Evolutionary conservation across 2,888 invertebrate genomes (phyloP).

Genomic region (Calameuta idolon): DNA sequence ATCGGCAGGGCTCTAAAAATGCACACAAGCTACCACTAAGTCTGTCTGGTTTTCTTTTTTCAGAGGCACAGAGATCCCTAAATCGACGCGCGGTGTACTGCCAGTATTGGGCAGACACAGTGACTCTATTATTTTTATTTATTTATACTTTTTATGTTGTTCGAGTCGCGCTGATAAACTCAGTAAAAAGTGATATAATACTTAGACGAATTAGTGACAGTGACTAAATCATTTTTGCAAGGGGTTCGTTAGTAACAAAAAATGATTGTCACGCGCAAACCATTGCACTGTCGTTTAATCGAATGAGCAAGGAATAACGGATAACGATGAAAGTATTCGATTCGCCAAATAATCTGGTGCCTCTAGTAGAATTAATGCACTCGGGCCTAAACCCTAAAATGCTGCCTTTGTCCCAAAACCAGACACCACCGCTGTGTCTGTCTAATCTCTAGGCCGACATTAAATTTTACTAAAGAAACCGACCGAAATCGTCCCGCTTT

Average conservation of each 20-base stretch:
- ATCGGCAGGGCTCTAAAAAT: conserved; percentile 41
- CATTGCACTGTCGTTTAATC: conserved; percentile 17
- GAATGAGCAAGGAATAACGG: neutral
- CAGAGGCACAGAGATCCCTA: conserved; percentile 62
- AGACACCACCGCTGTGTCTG: conserved; percentile 62
- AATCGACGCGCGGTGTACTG: conserved; percentile 61
- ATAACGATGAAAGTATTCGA: neutral
- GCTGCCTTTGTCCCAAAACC: conserved; percentile 61
- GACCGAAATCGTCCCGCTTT: conserved; percentile 46
- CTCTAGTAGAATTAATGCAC: conserved; percentile 53
- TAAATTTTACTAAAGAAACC: conserved; percentile 50
- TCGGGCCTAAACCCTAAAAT: conserved; percentile 61
- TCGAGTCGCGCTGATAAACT: neutral
- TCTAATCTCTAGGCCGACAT: conserved; percentile 58
- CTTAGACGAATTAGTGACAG: neutral
- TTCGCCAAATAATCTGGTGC: conserved; percentile 34
- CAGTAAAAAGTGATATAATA: neutral
- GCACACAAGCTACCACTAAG: conserved; percentile 59
- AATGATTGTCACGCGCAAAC: neutral
- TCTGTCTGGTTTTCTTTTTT: conserved; percentile 64
- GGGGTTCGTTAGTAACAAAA: neutral
- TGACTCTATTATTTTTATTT: conserved; percentile 50
- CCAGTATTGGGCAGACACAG: conserved; percentile 64
- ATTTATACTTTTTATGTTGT: conserved; percentile 24
- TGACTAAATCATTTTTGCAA: neutral